These are phyloP conservation scores for Apteryx owenii DNA, from an alignment of 2,113 vertebrate genomes.

Conservation along the genomic window DNA sequence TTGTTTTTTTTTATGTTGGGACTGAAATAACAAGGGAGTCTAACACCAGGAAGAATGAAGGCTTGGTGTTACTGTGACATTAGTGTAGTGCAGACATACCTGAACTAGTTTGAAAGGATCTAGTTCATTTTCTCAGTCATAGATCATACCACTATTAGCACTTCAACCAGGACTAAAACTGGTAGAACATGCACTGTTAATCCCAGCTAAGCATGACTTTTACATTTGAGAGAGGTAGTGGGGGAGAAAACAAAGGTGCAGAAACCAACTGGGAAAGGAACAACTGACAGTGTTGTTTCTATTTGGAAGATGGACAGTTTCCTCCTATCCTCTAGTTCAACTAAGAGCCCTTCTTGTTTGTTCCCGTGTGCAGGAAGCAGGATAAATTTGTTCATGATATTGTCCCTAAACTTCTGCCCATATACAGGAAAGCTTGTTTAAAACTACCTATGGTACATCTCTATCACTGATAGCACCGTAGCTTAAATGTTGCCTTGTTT, in stretches of 20 bases:
- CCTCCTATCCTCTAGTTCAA: neutral
- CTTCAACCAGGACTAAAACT: neutral
- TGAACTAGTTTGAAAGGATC: neutral
- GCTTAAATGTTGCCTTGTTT: neutral
- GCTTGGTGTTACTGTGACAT: neutral
- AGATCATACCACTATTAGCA: neutral
- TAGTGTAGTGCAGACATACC: neutral
- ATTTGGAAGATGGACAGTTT: neutral
- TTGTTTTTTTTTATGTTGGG: neutral
- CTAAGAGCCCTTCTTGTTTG: neutral
- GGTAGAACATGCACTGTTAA: neutral
- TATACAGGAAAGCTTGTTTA: neutral
- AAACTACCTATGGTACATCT: neutral
- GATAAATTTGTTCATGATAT: neutral
- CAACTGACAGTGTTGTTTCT: neutral
- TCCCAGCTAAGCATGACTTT: neutral
- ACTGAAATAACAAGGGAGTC: neutral
- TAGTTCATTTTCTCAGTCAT: neutral
- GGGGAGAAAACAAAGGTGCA: neutral
- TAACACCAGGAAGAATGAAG: neutral
- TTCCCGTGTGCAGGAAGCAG: neutral
- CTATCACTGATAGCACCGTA: neutral
- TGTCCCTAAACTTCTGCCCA: neutral
- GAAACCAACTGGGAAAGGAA: neutral
- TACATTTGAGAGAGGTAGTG: neutral